These are phyloP conservation scores for Lacerta bilineata DNA, from an alignment of 2,797 vertebrate species.

Conservation along the genomic window DNA sequence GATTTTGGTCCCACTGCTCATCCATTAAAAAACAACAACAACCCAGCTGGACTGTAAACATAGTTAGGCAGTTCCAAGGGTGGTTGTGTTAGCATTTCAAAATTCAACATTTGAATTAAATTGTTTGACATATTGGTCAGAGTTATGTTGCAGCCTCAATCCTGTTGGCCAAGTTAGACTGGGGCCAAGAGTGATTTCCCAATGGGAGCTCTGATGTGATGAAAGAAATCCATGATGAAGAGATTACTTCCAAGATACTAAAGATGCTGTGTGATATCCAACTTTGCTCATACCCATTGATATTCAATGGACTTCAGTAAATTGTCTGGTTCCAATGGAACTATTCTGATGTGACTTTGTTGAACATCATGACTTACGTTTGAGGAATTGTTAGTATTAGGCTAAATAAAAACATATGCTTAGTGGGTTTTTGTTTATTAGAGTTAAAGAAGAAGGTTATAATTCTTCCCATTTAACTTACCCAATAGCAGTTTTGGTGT, in stretches of 20 bases:
- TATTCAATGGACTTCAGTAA: too few relatives aligned
- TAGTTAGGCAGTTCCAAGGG: not conserved
- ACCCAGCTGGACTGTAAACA: not conserved
- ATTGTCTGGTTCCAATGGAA: too few relatives aligned
- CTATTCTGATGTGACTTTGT: too few relatives aligned
- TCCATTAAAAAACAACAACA: not conserved
- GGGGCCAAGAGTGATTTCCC: too few relatives aligned
- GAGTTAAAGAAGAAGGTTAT: not conserved
- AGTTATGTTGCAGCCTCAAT: too few relatives aligned
- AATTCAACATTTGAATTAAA: too few relatives aligned
- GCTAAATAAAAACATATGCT: conserved; percentile 2
- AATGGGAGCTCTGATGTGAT: too few relatives aligned
- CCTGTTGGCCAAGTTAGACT: too few relatives aligned
- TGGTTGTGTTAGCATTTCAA: too few relatives aligned
- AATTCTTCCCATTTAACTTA: not conserved
- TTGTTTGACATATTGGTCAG: too few relatives aligned
- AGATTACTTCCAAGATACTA: not conserved
- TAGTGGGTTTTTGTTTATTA: not conserved
- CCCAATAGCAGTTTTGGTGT: not conserved
- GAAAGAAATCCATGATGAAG: not conserved
- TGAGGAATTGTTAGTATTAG: not conserved
- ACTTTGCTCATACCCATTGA: too few relatives aligned
- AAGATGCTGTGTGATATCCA: not conserved
- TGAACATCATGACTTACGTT: not conserved
- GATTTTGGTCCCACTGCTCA: not conserved